Evolutionary conservation across 1,140 invertebrate species (phyloP), one percentile per base, ranked within the genome.

Genomic region (Drosophila arizonae): DNA sequence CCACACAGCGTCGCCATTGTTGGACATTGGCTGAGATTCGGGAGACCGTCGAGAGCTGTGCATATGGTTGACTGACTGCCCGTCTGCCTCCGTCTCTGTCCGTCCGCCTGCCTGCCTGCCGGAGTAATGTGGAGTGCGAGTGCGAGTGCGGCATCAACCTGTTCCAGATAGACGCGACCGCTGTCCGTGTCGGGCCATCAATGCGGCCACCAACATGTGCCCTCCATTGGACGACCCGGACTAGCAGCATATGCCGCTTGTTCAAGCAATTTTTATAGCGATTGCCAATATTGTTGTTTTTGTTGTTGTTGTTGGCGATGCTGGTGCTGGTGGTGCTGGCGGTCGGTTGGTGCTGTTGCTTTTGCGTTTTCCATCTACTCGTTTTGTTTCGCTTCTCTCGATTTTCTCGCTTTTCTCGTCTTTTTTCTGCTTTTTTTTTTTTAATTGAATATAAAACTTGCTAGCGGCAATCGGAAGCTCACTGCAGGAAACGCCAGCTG

Each of bases 381-480:
- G 17, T 45, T 24, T 50, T 41, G 28, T 50, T 63, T 54, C 43
- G 64, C 61, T 57, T 65, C 48, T 55, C 36, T 58, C 51, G 48
- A 30, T 56, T 62, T 54, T 65, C 28, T 58, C 51, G 54, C 24
- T 56, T 57, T 48, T 65, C 28, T 45, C 50, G 39, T 64, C 52
- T 70, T 61, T 71, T 11, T 39, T 6, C 11, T 67, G 33, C 52
- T 76, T 54, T 50, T 82, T 87, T 87, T 87, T 55, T 82, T 87
- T 87, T 88, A 87, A 87, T 87, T 87, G 84, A 87, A 87, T 88
- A 87, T 88, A 84, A 87, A 87, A 87, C 84, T 88, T 88, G 84
- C 84, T 67, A 72, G 73, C 79, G 77, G 84, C 84, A 88, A 87
- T 88, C 84, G 84, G 84, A 87, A 87, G 82, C 81, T 63, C 69